Conservation (phyloP, 2,113 vertebrate species). For the Isichthys henryi region DNA sequence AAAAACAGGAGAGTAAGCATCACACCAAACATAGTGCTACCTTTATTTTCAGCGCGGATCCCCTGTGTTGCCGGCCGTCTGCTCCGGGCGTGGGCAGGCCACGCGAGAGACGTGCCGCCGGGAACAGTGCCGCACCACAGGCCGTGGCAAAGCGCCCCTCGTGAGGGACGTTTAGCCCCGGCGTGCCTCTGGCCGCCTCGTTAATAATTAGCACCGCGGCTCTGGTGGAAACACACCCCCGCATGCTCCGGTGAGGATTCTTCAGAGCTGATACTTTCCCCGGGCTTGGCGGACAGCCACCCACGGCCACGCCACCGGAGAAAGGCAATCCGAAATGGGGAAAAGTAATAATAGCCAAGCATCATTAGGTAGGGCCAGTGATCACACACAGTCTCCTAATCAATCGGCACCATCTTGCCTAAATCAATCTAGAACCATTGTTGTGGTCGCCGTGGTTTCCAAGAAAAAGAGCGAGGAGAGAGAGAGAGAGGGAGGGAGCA, state of each 20-base stretch:
- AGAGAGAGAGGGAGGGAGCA: background rate
- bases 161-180: constrained; percentile 65
- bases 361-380: background rate
- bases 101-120: constrained; percentile 17
- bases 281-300: background rate
- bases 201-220: constrained; percentile 66
- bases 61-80: background rate
- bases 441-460: background rate
- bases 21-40: background rate
- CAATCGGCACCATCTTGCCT: background rate
- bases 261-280: background rate
- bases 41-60: background rate
- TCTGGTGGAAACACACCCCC: constrained; percentile 11
- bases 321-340: background rate
- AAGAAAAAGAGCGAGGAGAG: background rate
- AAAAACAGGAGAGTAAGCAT: background rate
- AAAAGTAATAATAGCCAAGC: background rate
- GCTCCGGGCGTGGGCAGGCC: constrained; percentile 23
- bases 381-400: background rate
- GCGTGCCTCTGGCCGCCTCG: constrained; percentile 55
- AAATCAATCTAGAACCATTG: constrained; percentile 10
- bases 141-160: constrained; percentile 55
- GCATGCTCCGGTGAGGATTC: constrained; percentile 20
- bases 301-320: no score
- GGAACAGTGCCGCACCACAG: constrained; percentile 3